These are phyloP conservation scores for Sparidentex hasta DNA, from an alignment of 2,797 vertebrate genomes.

Conservation along the genomic window DNA sequence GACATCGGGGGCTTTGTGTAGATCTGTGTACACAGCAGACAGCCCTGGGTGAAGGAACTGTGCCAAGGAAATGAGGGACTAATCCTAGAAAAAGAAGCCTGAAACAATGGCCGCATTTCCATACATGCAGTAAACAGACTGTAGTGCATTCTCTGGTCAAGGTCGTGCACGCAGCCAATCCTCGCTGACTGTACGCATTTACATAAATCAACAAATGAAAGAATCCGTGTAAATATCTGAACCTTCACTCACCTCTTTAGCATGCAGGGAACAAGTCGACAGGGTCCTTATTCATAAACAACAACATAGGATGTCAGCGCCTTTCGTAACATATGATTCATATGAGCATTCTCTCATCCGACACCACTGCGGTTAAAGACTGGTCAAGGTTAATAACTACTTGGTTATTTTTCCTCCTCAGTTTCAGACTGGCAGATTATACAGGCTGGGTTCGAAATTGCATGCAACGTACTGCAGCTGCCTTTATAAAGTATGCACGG, in stretches of 20 bases:
- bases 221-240: not conserved
- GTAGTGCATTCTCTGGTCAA: constrained; percentile 46
- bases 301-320: too few relatives aligned
- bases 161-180: constrained; percentile 34
- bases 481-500: too few relatives aligned
- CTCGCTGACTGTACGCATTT: constrained; percentile 4
- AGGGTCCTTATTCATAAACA: too few relatives aligned
- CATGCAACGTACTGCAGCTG: too few relatives aligned
- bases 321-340: not conserved
- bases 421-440: not conserved
- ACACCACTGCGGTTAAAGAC: not conserved
- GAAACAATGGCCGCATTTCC: constrained; percentile 70
- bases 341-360: not conserved
- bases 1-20: constrained; percentile 78
- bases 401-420: not conserved
- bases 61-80: constrained; percentile 78
- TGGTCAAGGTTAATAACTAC: not conserved
- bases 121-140: constrained; percentile 66
- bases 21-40: constrained; percentile 75
- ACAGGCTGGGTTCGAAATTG: too few relatives aligned
- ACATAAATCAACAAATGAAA: constrained; percentile 28
- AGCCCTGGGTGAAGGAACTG: constrained; percentile 69
- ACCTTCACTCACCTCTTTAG: not conserved
- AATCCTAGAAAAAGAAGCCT: constrained; percentile 79
- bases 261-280: too few relatives aligned